Percentiles rank a stretch among this genome's conserved stretches.
phyloP scores from a whole-genome alignment of 1,140 invertebrate species.

The Glossosoma conforme region DNA sequence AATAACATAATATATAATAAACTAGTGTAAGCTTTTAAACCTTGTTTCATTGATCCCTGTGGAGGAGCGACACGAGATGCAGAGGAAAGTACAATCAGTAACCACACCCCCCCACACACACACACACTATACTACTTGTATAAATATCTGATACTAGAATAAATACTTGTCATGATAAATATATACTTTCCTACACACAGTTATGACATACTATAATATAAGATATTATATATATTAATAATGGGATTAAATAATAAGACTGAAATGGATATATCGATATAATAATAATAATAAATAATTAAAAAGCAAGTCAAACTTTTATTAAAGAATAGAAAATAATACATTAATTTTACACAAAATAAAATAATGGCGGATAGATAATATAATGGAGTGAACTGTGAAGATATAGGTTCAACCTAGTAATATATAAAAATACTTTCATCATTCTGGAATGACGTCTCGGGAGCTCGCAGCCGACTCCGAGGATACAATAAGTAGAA shows the following conservation, averaged over 20 bases:
- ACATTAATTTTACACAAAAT: slow-evolving; percentile 52
- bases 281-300: slow-evolving; percentile 20
- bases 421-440: neutral
- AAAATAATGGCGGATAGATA: slow-evolving; percentile 33
- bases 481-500: slow-evolving; percentile 13
- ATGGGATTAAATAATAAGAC: neutral
- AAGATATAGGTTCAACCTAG: neutral
- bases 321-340: slow-evolving; percentile 52
- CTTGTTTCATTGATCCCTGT: slow-evolving; percentile 8
- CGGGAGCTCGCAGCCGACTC: neutral
- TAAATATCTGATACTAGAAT: no score
- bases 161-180: no score
- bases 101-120: neutral
- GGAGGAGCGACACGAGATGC: no score
- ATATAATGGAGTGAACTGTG: slow-evolving; percentile 10
- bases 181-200: slow-evolving; percentile 8
- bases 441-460: neutral
- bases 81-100: no score
- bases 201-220: slow-evolving; percentile 7
- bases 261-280: slow-evolving; percentile 15
- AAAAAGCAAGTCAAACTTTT: slow-evolving; percentile 36
- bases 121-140: no score
- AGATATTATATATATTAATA: neutral
- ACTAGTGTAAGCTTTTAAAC: slow-evolving; percentile 26
- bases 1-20: slow-evolving; percentile 30